A percentile compares a stretch with the other conserved stretches of the same genome.
Evolutionary conservation across 2,888 invertebrate genomes (phyloP).

Genomic region (Ectemnius lituratus): DNA sequence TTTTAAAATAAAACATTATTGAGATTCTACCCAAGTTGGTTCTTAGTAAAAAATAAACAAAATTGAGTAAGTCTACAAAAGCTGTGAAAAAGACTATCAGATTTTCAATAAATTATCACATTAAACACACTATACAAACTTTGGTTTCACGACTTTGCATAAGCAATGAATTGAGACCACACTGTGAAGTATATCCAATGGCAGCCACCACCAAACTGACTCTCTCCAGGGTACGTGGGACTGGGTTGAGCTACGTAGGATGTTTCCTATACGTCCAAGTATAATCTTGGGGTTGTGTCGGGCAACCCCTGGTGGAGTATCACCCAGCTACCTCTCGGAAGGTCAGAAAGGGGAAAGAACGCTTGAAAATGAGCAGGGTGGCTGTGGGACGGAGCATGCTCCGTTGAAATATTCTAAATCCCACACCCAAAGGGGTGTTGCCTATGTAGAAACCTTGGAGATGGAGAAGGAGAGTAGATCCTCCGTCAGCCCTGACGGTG

Average conservation of each 20-base stretch:
- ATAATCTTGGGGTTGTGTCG: conserved; percentile 63
- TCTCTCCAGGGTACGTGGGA: conserved; percentile 59
- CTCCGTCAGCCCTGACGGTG: conserved; percentile 61
- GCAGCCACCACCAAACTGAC: conserved; percentile 49
- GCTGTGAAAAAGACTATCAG: no score
- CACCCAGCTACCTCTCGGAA: conserved; percentile 65
- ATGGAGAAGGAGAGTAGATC: conserved; percentile 58
- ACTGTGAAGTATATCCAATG: conserved; percentile 26
- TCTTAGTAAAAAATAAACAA: no score
- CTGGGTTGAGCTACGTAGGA: conserved; percentile 54
- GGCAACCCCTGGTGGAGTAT: conserved; percentile 64
- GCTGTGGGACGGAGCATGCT: conserved; percentile 61
- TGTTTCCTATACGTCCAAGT: conserved; percentile 51
- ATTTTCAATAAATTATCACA: no score
- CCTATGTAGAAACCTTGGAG: conserved; percentile 41
- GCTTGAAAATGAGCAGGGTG: conserved; percentile 52
- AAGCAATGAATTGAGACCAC: conserved; percentile 7
- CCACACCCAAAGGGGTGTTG: conserved; percentile 62
- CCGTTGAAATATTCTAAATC: conserved; percentile 65
- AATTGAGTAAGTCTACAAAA: no score
- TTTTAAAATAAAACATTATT: no score
- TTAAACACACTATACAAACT: neutral
- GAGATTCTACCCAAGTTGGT: no score
- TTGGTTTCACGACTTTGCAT: conserved; percentile 11
- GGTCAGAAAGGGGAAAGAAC: conserved; percentile 62